These are phyloP conservation scores for Vanessa cardui DNA, from an alignment of 2,888 invertebrate genomes.

Conservation along the genomic window DNA sequence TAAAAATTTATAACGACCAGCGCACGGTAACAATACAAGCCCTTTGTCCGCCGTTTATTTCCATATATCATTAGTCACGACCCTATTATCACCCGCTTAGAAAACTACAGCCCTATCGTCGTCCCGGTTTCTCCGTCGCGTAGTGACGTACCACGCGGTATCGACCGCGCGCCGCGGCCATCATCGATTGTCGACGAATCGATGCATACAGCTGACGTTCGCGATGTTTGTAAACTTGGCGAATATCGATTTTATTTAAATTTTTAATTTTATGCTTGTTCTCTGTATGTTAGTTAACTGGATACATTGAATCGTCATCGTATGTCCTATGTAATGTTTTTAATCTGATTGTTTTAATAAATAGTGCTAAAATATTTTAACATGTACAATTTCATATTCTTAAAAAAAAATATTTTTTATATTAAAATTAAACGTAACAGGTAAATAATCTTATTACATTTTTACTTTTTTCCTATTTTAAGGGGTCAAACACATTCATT, in stretches of 20 bases:
- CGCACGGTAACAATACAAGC: neutral
- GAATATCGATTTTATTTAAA: slow-evolving; percentile 36
- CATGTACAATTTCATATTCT: neutral
- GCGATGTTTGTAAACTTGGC: slow-evolving; percentile 49
- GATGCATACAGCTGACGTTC: slow-evolving; percentile 62
- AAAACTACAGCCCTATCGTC: slow-evolving; percentile 19
- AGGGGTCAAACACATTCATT: too few relatives aligned
- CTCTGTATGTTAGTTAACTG: neutral
- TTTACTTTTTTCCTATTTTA: too few relatives aligned
- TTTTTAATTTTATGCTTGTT: slow-evolving; percentile 23
- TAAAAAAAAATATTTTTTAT: too few relatives aligned
- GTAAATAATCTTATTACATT: too few relatives aligned
- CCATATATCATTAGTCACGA: slow-evolving; percentile 20
- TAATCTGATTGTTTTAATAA: neutral
- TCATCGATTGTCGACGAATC: slow-evolving; percentile 55
- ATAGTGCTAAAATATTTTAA: neutral
- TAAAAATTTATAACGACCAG: neutral
- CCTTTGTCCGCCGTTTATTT: slow-evolving; percentile 20
- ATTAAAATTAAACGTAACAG: too few relatives aligned
- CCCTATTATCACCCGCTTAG: slow-evolving; percentile 9
- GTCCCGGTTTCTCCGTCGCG: slow-evolving; percentile 21
- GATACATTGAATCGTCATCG: neutral
- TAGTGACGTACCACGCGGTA: slow-evolving; percentile 56
- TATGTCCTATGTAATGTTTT: neutral
- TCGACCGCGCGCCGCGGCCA: slow-evolving; percentile 46